Percentiles rank a stretch among this genome's conserved stretches.
Conservation (phyloP, 1,140 invertebrate genomes). For the Saccostrea glomerata region DNA sequence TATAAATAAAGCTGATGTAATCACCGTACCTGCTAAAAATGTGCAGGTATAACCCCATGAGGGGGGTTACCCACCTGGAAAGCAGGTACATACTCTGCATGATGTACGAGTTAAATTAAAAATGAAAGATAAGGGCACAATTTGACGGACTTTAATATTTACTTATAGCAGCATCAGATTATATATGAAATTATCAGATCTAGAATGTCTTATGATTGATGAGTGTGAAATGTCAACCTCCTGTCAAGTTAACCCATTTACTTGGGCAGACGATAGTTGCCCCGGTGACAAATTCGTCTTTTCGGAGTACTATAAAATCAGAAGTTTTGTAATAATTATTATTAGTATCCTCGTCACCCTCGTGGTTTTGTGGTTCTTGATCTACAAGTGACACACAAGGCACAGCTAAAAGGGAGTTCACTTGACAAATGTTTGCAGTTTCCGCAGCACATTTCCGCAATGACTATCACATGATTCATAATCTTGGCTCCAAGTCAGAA, state of each 20-base stretch:
- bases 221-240: background rate
- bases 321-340: slow-evolving; percentile 16
- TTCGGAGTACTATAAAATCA: background rate
- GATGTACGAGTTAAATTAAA: background rate
- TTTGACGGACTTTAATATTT: background rate
- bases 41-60: background rate
- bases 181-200: background rate
- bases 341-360: slow-evolving; percentile 11
- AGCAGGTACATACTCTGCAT: background rate
- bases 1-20: slow-evolving; percentile 26
- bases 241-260: background rate
- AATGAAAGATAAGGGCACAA: background rate
- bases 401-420: background rate
- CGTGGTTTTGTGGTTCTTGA: background rate
- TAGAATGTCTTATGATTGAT: background rate
- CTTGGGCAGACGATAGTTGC: background rate
- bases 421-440: slow-evolving; percentile 28
- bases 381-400: background rate
- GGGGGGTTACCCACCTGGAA: background rate
- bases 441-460: slow-evolving; percentile 29
- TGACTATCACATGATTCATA: slow-evolving; percentile 19
- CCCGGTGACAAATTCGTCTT: slow-evolving; percentile 3
- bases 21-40: background rate
- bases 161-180: background rate
- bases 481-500: slow-evolving; percentile 9